phyloP scores from a whole-genome alignment of 2,797 vertebrate species.

The Typhlichthys subterraneus region DNA sequence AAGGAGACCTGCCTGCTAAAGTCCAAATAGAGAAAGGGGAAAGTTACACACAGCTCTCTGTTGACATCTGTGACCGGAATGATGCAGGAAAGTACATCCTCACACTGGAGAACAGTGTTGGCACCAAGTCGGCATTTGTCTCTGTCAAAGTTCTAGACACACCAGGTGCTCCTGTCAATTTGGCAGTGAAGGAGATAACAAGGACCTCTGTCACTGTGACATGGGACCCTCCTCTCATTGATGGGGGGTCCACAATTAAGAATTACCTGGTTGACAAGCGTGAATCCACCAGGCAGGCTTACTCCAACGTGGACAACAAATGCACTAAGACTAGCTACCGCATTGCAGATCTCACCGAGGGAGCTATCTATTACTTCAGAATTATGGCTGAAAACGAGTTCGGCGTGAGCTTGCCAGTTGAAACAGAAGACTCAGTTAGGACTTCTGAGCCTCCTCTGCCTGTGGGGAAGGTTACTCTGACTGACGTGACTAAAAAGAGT shows the following conservation, averaged over 20 bases:
- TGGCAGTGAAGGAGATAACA: constrained; percentile 90
- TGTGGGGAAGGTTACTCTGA: constrained; percentile 93
- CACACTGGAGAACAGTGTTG: constrained; percentile 93
- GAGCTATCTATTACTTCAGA: constrained; percentile 94
- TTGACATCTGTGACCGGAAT: constrained; percentile 94
- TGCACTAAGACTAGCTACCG: constrained; percentile 94
- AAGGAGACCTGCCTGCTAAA: constrained; percentile 88
- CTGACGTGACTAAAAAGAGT: constrained; percentile 90
- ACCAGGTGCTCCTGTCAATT: constrained; percentile 90
- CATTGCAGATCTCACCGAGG: constrained; percentile 92
- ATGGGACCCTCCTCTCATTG: constrained; percentile 95
- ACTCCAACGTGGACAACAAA: constrained; percentile 90
- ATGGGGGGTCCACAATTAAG: constrained; percentile 94
- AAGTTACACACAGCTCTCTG: constrained; percentile 89
- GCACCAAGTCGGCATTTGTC: constrained; percentile 95
- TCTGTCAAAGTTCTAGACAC: constrained; percentile 95
- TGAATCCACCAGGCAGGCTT: constrained; percentile 93
- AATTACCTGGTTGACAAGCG: constrained; percentile 97
- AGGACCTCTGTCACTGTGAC: constrained; percentile 87
- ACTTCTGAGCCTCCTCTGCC: constrained; percentile 93
- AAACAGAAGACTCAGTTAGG: constrained; percentile 88
- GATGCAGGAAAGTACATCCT: constrained; percentile 95
- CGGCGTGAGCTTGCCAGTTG: constrained; percentile 87
- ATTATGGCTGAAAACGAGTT: constrained; percentile 98
- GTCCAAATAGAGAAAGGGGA: constrained; percentile 87